A percentile compares a stretch with the other conserved stretches of the same genome.
phyloP scores from a whole-genome alignment of 2,888 invertebrate genomes.

The Nephrotoma guestfalica region DNA sequence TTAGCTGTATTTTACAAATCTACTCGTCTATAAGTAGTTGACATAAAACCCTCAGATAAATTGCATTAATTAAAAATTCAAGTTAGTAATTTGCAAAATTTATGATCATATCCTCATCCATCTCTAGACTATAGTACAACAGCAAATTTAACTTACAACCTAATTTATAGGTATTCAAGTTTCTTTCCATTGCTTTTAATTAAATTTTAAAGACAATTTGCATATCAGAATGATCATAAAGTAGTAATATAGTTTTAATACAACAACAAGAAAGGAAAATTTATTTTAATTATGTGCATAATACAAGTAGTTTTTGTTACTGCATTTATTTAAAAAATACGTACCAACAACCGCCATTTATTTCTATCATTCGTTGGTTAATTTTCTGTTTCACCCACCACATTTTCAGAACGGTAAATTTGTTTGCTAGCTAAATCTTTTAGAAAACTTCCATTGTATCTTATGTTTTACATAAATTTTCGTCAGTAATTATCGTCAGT shows the following conservation, averaged over 20 bases:
- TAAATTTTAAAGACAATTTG: not conserved
- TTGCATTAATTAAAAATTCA: too few species aligned
- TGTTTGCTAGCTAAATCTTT: too few species aligned
- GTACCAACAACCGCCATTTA: not conserved
- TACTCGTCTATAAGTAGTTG: too few species aligned
- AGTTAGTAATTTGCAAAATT: too few species aligned
- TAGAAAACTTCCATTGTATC: too few species aligned
- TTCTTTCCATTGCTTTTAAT: not conserved
- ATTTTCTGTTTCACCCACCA: too few species aligned
- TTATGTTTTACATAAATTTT: too few species aligned
- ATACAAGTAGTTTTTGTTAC: not conserved
- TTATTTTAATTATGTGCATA: not conserved
- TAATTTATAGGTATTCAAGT: not conserved
- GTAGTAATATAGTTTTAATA: not conserved
- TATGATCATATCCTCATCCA: not conserved
- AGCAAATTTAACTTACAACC: not conserved
- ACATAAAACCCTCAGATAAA: too few species aligned
- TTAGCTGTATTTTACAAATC: too few species aligned
- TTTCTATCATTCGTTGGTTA: not conserved
- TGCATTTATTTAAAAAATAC: not conserved
- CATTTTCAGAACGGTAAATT: too few species aligned
- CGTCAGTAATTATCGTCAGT: too few species aligned
- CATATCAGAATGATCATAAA: too few species aligned
- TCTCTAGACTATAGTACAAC: not conserved
- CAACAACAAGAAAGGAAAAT: not conserved